Base-by-base conservation (phyloP, 2,888 invertebrate genomes). In the Clistopyga incitator region DNA sequence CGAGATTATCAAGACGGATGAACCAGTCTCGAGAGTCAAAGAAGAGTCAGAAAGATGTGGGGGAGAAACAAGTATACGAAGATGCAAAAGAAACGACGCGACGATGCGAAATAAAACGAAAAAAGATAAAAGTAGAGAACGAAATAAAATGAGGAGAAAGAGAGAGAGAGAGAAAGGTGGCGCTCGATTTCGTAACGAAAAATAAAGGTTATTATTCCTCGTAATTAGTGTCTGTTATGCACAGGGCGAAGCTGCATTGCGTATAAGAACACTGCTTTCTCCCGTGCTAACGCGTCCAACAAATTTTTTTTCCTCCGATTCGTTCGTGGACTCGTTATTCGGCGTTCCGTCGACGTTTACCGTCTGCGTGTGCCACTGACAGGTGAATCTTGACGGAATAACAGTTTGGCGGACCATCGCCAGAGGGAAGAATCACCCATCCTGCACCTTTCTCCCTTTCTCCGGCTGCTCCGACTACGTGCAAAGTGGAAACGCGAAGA, bases 1-100 rank as follows among this genome's bases (percentile, higher is more conserved):
- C 83, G 78, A 86, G 83, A 86, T 86, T 85, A 86, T 86, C 85
- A 86, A 86, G 84, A 86, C 85, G 84, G 84, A 86, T 85, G 86
- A 84, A 85, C 85, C 85, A 84, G 85, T 86, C 84, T 78, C 81
- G 65, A 23, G 83, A 84, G 75, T 65, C 74, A 72, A 81, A 81
- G 72, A 65, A 72, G 70, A 64, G 67, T 52, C 50, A 64, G 13
- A 54, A 38, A 38, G 42, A 59, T 47, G 76, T 64, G 29, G 70
- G 52, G 76, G 64, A 77, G 50, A 64, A 65, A 54, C 71, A 71
- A 72, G 56, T 45, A 79, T 54, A 70, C 34, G 47, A 59, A 78
- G 65, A 81, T 54, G 54, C 29, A 54, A 38, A 76, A 76, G 42
- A 65, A 65, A 45, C 23, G 8, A 67, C 8, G 34, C 59, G 59